Evolutionary conservation across 2,888 invertebrate species (phyloP), one percentile per base, ranked within the genome.

Genomic region (Nyleta sp.): DNA sequence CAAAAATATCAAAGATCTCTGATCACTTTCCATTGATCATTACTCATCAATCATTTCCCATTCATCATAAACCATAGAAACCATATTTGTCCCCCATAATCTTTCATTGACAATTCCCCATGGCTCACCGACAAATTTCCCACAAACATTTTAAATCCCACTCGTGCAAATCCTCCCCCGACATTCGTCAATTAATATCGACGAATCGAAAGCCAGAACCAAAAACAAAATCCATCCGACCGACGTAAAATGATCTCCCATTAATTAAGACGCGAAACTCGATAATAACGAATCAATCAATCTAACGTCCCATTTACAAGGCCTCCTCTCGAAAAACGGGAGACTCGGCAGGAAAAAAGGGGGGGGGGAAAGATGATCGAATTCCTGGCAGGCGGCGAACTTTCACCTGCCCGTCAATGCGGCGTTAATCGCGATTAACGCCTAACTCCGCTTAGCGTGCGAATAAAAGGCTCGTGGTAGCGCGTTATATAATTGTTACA

Each of bases 381-480:
- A 78, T 78, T 74, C 53, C 48, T 38, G 55, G 46, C 53, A 57
- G 33, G 15, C 38, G 60, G 17, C 67, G 71, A 76, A 80, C 80
- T 80, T 80, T 80, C 75, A 80, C 80, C 68, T 57, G 67, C 50
- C 71, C 67, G 75, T 79, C 79, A 72, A 67, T 75, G 46, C 52
- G 44, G 71, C 62, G 72, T 79, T 75, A 67, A 71, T 78, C 74
- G 59, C 50, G 64, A 75, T 74, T 52, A 53, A 55, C 67, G 53
- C 20, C 64, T 60, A 62, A 52, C 53, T 53, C 15, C 20, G 53
- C 52, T 50, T 59, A 31, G 70, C 75, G 62, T 70, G 76, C 59
- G 70, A 76, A 76, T 70, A 57, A 52, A 57, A 52, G 55, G 38
- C 46, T 35, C 38, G 52, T 57, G 67, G 53, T 68, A 67, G 74